Evolutionary conservation across 2,797 vertebrate species (phyloP), one percentile per base, ranked within the genome.

Genomic region (Nothura maculosa): DNA sequence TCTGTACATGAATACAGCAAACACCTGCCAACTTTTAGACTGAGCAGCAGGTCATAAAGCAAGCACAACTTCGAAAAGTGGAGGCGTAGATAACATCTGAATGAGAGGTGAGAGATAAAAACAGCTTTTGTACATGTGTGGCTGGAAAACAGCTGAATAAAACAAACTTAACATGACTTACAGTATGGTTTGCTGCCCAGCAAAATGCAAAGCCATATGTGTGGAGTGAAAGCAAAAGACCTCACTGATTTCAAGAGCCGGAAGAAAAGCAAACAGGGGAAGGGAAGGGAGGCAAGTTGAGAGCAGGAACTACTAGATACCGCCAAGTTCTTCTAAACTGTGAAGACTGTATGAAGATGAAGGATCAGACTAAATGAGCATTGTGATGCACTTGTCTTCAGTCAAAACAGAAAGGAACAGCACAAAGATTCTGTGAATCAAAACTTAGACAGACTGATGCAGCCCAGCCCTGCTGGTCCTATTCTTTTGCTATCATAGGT

Each of bases 131-230:
- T 67, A 54, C 36, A 21, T 58, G 32, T 58, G 45, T n/a, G 43
- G 50, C 52, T 80, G 62, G 67, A 79, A 95, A 94, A 80, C 22
- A 89, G 19, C 72, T 80, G 92, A 91, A 90, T 89, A 45, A 94
- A 96, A 89, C 47, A 81, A 92, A 81, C 69, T 83, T 55, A 62
- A 2, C 2, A 1, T 47, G 47, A 66, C 10, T 64, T 30, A 58
- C 52, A 81, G 70, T 34, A 54, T 50, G 40, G 32, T 69, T 95
- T 84, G 68, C 52, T 95, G 63, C 38, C 73, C 81, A 80, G 32
- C 13, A 54, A 92, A 97, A 90, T 77, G 77, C 66, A 91, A 95
- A 92, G 34, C 17, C n/a, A 3, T 20, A 21, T 54, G 50, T 52
- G 19, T 62, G 30, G 42, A 91, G 48, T 0, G 10, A 91, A 93